Conservation (phyloP, 2,888 invertebrate species). For the Lasioglossum leucozonium region DNA sequence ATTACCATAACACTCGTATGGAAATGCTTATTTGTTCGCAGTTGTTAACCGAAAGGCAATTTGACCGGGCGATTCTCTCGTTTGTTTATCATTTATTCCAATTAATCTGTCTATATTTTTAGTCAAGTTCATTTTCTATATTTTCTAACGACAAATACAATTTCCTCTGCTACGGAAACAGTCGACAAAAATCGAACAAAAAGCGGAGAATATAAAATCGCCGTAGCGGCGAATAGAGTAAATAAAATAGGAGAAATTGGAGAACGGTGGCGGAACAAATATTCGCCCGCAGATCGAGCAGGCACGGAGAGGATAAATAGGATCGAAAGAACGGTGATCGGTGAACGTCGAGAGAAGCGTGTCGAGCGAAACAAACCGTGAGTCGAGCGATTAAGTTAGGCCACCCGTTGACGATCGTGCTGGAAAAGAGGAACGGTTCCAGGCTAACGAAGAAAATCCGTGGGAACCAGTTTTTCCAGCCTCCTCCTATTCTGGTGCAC, state of each 20-base stretch:
- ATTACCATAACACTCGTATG: neutral
- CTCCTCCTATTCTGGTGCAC: neutral
- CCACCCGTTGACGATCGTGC: neutral
- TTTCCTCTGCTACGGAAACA: neutral
- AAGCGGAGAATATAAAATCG: neutral
- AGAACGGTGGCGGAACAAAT: neutral
- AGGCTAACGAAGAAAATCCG: constrained; percentile 20
- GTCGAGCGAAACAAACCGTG: constrained; percentile 1
- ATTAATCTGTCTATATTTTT: neutral
- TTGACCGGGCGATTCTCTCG: neutral
- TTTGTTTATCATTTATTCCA: neutral
- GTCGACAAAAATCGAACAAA: neutral
- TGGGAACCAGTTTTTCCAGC: neutral
- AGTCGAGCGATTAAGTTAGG: constrained; percentile 1
- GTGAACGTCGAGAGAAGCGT: neutral
- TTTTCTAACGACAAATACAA: neutral
- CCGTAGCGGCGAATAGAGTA: neutral
- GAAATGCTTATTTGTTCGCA: neutral
- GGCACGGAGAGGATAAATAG: neutral
- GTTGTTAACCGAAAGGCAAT: neutral
- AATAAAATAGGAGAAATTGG: neutral
- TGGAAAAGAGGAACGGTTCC: neutral
- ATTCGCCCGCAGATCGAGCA: neutral
- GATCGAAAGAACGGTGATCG: neutral
- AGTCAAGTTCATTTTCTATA: neutral